Evolutionary conservation across 2,888 invertebrate genomes (phyloP), one percentile per base, ranked within the genome.

Genomic region (Lapara coniferarum): DNA sequence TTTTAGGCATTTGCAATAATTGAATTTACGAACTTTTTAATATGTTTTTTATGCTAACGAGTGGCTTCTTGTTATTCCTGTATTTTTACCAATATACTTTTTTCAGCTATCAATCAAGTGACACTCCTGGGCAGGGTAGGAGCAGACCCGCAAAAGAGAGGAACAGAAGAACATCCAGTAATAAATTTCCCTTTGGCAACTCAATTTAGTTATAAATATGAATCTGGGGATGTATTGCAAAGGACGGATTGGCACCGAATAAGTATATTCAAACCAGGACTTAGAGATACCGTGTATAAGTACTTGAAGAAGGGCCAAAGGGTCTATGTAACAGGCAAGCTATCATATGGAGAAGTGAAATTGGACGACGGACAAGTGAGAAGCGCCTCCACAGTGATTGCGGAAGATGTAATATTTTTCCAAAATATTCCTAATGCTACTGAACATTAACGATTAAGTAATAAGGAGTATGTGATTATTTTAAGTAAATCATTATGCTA

Each of bases 191-290:
- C 98, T 0, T 81, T 99, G 68, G 98, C 98, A 5, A 99, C 98
- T 37, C 98, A 98, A 83, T 95, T 95, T 57, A 97, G 97, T 85
- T 98, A 97, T 87, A 96, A 96, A 82, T 96, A 96, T 89, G 96
- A 96, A 80, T 92, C 95, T 84, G 98, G 97, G 7, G 97, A 98
- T 77, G 94, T 96, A 82, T 90, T 96, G 68, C 98, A 98, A 84
- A 96, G 97, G 79, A 98, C 98, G 10, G 98, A 98, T 77, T 98
- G 98, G 98, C 98, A 98, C 88, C 95, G 97, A 79, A 89, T 98
- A 66, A 96, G 97, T 78, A 96, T 98, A 10, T 98, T 98, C 85
- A 97, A 96, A 82, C 98, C 98, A 4, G 95, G 95, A 69, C 94
- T 99, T 2, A 94, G 98, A 55, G 97, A 98, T 46, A 95, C 95